A percentile compares a stretch with the other conserved stretches of the same genome.
These are phyloP conservation scores for Acanthococcus lagerstroemiae DNA, from an alignment of 2,888 invertebrate genomes.

Conservation along the genomic window DNA sequence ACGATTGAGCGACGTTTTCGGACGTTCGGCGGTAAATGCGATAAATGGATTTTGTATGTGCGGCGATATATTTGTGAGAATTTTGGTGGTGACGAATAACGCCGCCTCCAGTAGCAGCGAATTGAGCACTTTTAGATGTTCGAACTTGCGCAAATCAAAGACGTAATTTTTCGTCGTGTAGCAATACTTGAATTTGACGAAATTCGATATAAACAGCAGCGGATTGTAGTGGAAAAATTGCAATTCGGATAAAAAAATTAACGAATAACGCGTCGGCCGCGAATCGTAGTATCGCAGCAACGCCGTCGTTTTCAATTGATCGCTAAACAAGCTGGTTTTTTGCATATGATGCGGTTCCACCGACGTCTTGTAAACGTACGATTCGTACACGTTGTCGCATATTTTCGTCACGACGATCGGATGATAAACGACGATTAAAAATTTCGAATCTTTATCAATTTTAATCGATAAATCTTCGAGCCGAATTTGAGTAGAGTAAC, in stretches of 20 bases:
- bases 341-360: neutral
- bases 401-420: neutral
- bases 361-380: neutral
- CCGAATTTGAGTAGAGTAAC: too few species aligned
- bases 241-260: neutral
- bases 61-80: neutral
- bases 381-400: neutral
- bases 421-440: neutral
- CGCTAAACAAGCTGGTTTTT: neutral
- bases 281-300: neutral
- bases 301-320: neutral
- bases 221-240: neutral
- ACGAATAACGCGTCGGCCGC: neutral
- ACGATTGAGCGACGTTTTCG: neutral
- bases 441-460: neutral
- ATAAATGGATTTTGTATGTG: neutral
- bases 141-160: neutral
- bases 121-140: neutral
- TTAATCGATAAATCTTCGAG: too few species aligned
- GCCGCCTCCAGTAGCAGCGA: neutral
- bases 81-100: neutral
- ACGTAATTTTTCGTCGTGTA: neutral
- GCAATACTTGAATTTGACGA: slow-evolving; percentile 6
- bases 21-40: neutral
- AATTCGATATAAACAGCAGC: neutral